These are phyloP conservation scores for Metellina segmentata DNA, from an alignment of 2,888 invertebrate species.

Conservation along the genomic window DNA sequence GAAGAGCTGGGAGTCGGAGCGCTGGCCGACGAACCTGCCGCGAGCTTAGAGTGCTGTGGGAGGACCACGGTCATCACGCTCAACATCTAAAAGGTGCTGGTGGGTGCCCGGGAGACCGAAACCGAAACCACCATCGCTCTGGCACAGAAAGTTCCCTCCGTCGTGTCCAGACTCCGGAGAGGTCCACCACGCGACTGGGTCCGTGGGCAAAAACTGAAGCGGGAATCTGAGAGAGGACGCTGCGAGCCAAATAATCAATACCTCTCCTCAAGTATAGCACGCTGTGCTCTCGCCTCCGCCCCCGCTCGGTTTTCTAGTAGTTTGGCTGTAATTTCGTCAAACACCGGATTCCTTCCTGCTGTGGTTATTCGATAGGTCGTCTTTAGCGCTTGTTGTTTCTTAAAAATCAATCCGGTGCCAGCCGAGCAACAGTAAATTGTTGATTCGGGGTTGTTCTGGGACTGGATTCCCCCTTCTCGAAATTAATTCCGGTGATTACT, in stretches of 20 bases:
- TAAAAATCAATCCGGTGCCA: not conserved
- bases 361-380: conserved; percentile 14
- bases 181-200: not conserved
- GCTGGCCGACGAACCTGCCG: conserved; percentile 43
- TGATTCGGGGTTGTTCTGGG: not conserved
- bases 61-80: conserved; percentile 75
- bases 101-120: not conserved
- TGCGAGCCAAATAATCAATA: conserved; percentile 48
- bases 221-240: conserved; percentile 1
- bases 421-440: conserved; percentile 45
- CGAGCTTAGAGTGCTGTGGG: conserved; percentile 61
- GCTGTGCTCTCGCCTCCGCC: conserved; percentile 11
- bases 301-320: conserved; percentile 24
- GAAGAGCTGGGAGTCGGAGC: conserved; percentile 10
- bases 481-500: no score
- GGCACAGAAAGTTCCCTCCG: not conserved
- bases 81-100: conserved; percentile 53
- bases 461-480: no score
- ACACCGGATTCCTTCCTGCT: conserved; percentile 14
- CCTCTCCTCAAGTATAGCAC: not conserved
- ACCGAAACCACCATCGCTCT: conserved; percentile 9
- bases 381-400: conserved; percentile 8
- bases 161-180: not conserved
- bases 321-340: conserved; percentile 53
- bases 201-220: not conserved